These are phyloP conservation scores for Hemicrepidius hirtus DNA, from an alignment of 2,888 invertebrate species.

Conservation along the genomic window DNA sequence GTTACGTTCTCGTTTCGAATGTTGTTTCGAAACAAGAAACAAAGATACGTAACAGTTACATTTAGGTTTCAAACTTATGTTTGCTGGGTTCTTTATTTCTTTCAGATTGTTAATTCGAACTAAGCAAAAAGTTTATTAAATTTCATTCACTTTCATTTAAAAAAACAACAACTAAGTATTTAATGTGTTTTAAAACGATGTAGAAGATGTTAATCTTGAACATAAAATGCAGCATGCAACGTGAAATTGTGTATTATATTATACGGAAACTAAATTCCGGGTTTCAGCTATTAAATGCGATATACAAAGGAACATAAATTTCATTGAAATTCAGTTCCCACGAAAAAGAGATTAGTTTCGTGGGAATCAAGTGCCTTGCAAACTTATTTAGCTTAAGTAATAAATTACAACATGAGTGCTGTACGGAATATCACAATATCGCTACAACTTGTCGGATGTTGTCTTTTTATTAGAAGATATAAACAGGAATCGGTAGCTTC, in stretches of 20 bases:
- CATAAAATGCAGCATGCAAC: conserved; percentile 21
- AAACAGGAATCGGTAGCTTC: no score
- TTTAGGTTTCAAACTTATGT: no score
- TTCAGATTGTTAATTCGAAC: no score
- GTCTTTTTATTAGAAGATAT: background rate
- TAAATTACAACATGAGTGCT: conserved; percentile 17
- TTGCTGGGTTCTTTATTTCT: no score
- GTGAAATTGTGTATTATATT: conserved; percentile 4
- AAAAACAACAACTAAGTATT: no score
- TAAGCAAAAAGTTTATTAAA: no score
- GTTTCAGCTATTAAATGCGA: conserved; percentile 21
- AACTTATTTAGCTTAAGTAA: conserved; percentile 6
- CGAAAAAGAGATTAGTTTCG: conserved; percentile 40
- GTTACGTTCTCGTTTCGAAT: no score
- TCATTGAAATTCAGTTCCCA: conserved; percentile 40
- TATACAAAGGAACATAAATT: conserved; percentile 19
- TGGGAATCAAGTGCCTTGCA: conserved; percentile 28
- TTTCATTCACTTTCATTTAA: no score
- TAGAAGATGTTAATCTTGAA: no score
- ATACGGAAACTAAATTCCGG: conserved; percentile 17
- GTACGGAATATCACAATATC: conserved; percentile 11
- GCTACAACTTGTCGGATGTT: background rate
- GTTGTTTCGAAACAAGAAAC: no score
- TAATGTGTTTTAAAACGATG: no score
- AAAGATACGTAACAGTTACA: no score